phyloP scores from a whole-genome alignment of 2,888 invertebrate species.

The Acheta domesticus region DNA sequence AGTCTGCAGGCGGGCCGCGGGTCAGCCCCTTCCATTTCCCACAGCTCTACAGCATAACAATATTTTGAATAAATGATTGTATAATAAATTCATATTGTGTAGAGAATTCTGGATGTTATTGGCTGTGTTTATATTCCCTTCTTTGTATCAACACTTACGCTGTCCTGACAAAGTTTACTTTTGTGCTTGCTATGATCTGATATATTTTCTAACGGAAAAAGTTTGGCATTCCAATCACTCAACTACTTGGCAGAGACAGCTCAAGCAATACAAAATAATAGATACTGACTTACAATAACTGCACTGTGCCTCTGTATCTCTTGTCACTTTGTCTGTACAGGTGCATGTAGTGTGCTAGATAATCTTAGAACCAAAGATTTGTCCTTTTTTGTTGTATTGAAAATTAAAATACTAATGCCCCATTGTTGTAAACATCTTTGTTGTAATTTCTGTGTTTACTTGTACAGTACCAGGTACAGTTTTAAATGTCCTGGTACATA shows the following conservation, averaged over 20 bases:
- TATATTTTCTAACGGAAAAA: background rate
- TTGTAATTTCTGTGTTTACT: background rate
- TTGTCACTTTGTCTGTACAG: background rate
- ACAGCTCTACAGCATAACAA: conserved; percentile 2
- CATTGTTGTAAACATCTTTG: background rate
- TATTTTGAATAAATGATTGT: conserved; percentile 9
- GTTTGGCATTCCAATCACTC: background rate
- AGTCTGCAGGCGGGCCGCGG: conserved; percentile 7
- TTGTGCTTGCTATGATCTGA: background rate
- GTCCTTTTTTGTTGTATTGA: background rate
- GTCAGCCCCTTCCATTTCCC: background rate
- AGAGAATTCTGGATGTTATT: background rate
- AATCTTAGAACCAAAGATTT: background rate
- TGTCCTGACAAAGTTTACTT: background rate
- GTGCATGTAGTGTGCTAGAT: background rate
- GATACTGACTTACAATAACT: background rate
- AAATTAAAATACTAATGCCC: background rate
- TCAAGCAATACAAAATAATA: background rate
- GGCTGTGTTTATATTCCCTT: conserved; percentile 18
- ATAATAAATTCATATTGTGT: background rate
- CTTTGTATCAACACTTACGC: background rate
- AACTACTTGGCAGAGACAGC: background rate
- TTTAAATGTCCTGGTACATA: background rate
- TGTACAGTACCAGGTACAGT: background rate
- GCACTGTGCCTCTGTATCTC: conserved; percentile 4